Percentiles rank a stretch among this genome's conserved stretches.
Conservation (phyloP, 2,888 invertebrate species). For the Brachyptera risi region DNA sequence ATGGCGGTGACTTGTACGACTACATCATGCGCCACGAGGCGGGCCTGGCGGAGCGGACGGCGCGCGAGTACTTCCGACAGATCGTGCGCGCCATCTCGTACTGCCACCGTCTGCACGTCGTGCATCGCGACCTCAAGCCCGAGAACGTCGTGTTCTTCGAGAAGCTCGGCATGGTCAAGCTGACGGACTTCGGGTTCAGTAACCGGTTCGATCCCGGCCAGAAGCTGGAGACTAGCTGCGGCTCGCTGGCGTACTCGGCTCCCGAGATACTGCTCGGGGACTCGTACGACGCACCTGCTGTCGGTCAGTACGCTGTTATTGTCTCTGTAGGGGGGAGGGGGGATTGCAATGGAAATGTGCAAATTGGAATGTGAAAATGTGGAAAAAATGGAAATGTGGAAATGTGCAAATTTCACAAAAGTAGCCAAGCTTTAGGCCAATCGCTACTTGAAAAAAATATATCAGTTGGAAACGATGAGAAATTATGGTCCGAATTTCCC, state of each 20-base stretch:
- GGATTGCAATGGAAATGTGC: too few relatives aligned
- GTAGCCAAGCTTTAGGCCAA: too few relatives aligned
- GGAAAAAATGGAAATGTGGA: too few relatives aligned
- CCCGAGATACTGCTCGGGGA: slow-evolving; percentile 98
- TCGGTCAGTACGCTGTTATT: slow-evolving; percentile 66
- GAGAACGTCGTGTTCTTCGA: slow-evolving; percentile 99
- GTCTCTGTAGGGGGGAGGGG: too few relatives aligned
- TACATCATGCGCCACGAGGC: slow-evolving; percentile 95
- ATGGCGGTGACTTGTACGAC: slow-evolving; percentile 98
- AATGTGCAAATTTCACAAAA: too few relatives aligned
- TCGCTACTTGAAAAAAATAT: too few relatives aligned
- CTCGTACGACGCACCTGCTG: slow-evolving; percentile 97
- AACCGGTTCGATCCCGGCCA: slow-evolving; percentile 95
- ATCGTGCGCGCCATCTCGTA: slow-evolving; percentile 97
- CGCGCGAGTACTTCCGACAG: slow-evolving; percentile 91
- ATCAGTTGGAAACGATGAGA: too few relatives aligned
- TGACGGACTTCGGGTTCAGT: slow-evolving; percentile 98
- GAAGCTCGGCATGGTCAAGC: slow-evolving; percentile 92
- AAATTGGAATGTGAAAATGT: too few relatives aligned
- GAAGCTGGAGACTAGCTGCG: slow-evolving; percentile 96
- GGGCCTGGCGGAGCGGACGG: slow-evolving; percentile 77
- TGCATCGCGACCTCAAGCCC: slow-evolving; percentile 94
- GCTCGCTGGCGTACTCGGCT: slow-evolving; percentile 97
- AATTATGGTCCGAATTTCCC: too few relatives aligned
- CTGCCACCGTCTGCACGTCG: slow-evolving; percentile 89